Percentiles rank a stretch among this genome's conserved stretches.
These are phyloP conservation scores for Thecophora atra DNA, from an alignment of 2,888 invertebrate genomes.

Conservation along the genomic window DNA sequence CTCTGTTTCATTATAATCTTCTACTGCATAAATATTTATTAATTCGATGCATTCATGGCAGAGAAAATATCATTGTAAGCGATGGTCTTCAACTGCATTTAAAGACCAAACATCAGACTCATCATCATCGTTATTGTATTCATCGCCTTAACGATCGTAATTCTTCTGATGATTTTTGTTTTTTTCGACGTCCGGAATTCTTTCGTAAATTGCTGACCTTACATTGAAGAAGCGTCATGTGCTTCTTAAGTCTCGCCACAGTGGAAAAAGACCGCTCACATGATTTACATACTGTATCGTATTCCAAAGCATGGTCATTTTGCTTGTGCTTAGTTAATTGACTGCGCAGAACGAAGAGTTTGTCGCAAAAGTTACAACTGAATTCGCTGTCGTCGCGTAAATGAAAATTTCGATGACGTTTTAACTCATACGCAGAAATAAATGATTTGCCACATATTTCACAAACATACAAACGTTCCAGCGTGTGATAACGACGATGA, in stretches of 20 bases:
- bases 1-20: no score
- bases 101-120: no score
- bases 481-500: slow-evolving; percentile 17
- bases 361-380: neutral
- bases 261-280: neutral
- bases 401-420: slow-evolving; percentile 16
- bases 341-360: neutral
- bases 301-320: neutral
- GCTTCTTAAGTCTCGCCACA: slow-evolving; percentile 1
- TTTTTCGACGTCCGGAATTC: no score
- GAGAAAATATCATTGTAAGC: no score
- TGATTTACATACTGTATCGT: neutral
- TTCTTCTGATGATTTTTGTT: no score
- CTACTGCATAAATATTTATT: no score
- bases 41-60: no score
- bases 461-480: slow-evolving; percentile 10
- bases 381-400: neutral
- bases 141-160: no score
- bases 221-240: neutral
- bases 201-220: neutral
- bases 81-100: no score
- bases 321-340: slow-evolving; percentile 10
- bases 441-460: slow-evolving; percentile 17
- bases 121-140: no score
- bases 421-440: slow-evolving; percentile 8